Evolutionary conservation across 1,140 invertebrate genomes (phyloP), one percentile per base, ranked within the genome.

Genomic region (Trachymyrmex cornetzi): DNA sequence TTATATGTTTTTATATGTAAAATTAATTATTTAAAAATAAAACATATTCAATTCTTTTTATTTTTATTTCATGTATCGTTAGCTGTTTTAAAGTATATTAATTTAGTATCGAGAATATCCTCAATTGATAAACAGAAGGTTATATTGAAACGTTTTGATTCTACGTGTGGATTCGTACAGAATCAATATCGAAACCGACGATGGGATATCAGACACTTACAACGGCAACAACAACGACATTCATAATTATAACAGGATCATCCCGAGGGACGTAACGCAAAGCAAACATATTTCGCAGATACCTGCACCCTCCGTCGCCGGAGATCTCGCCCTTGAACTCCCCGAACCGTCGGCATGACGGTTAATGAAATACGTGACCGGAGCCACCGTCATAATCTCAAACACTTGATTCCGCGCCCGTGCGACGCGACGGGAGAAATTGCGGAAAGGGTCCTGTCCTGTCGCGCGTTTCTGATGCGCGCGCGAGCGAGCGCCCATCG

Each of bases 321-420:
- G 69, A 90, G 89, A 77, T 67, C 64, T 44, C 50, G 85, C 81
- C 69, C 84, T 77, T 91, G 55, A 74, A 74, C 69, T 67, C 82
- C 84, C 90, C 69, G 84, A 89, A 90, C 90, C 86, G 87, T 90
- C 91, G 74, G 86, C 88, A 88, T 91, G 93, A 92, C 92, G 93
- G 94, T 95, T 95, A 95, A 95, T 95, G 95, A 95, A 95, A 95
- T 95, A 95, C 95, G 95, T 95, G 95, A 95, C 95, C 94, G 93
- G 93, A 94, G 93, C 92, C 92, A 93, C 82, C 91, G 94, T 95
- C 94, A 95, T 95, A 95, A 95, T 95, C 94, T 95, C 94, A 94
- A 94, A 95, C 94, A 94, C 93, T 95, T 94, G 94, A 94, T 95
- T 95, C 90, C 92, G 89, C 90, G 89, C 79, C 88, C 81, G 74